These are phyloP conservation scores for Carpatolechia fugitivella DNA, from an alignment of 2,888 invertebrate genomes.

Conservation along the genomic window DNA sequence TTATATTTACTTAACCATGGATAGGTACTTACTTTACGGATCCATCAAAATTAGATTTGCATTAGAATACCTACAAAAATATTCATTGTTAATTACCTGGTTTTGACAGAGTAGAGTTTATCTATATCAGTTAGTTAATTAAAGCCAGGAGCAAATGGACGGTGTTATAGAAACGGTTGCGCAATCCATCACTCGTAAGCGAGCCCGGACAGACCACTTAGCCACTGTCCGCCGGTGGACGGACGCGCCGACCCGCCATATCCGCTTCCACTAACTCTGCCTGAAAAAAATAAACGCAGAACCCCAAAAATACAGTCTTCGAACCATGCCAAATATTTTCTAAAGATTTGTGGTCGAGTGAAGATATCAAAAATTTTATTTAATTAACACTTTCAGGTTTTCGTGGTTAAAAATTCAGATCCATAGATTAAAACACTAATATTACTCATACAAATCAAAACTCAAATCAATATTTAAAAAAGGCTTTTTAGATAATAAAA, in stretches of 20 bases:
- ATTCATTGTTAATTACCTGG: neutral
- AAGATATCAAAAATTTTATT: no score
- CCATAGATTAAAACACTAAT: no score
- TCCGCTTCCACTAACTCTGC: constrained; percentile 15
- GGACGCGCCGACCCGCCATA: constrained; percentile 5
- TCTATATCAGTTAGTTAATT: constrained; percentile 21
- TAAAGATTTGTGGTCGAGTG: neutral
- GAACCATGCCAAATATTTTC: neutral
- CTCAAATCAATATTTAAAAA: no score
- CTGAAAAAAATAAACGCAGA: constrained; percentile 13
- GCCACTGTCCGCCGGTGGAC: constrained; percentile 34
- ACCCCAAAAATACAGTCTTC: constrained; percentile 7
- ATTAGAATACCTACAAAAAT: neutral
- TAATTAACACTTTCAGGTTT: no score
- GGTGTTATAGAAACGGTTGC: constrained; percentile 39
- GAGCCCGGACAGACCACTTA: constrained; percentile 67
- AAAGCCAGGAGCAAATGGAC: constrained; percentile 29
- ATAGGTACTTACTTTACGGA: no score
- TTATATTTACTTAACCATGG: no score
- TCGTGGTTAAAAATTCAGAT: no score
- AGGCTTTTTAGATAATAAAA: no score
- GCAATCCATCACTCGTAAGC: constrained; percentile 66
- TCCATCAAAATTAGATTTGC: no score
- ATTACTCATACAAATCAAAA: no score
- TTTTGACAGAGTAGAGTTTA: neutral